Evolutionary conservation across 2,888 invertebrate species (phyloP).

Genomic region (Drosophila robusta): DNA sequence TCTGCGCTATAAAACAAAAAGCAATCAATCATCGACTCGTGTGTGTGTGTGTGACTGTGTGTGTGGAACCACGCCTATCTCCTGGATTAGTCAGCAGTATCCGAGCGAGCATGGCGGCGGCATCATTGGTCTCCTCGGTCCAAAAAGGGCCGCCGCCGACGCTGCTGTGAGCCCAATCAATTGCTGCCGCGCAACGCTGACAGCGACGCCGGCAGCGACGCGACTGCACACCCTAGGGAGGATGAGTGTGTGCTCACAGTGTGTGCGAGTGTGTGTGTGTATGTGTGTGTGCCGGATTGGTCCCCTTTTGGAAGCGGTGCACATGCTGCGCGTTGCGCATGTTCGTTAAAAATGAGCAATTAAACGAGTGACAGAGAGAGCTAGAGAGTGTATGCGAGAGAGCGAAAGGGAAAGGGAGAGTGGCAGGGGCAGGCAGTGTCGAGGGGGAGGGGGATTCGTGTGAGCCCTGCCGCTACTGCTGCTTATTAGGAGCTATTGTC

Average conservation of each 20-base stretch:
- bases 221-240: slow-evolving; percentile 54
- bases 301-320: slow-evolving; percentile 52
- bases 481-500: slow-evolving; percentile 45
- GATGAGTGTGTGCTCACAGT: slow-evolving; percentile 21
- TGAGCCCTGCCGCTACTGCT: slow-evolving; percentile 25
- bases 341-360: slow-evolving; percentile 74
- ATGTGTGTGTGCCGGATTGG: slow-evolving; percentile 49
- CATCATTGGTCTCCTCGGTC: slow-evolving; percentile 75
- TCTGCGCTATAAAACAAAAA: slow-evolving; percentile 66
- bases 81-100: slow-evolving; percentile 84
- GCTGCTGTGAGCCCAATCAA: slow-evolving; percentile 71
- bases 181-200: slow-evolving; percentile 69
- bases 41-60: slow-evolving; percentile 45
- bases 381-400: neutral
- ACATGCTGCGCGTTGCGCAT: slow-evolving; percentile 76
- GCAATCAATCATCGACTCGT: slow-evolving; percentile 82
- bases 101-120: slow-evolving; percentile 75
- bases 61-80: slow-evolving; percentile 84
- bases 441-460: slow-evolving; percentile 2
- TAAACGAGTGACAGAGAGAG: slow-evolving; percentile 36
- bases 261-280: too few species aligned
- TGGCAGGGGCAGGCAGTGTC: neutral
- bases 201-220: slow-evolving; percentile 56
- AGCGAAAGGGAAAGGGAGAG: slow-evolving; percentile 5
- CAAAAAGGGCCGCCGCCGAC: slow-evolving; percentile 59